Conservation (phyloP, 1,140 invertebrate species). For the Atta colombica region DNA sequence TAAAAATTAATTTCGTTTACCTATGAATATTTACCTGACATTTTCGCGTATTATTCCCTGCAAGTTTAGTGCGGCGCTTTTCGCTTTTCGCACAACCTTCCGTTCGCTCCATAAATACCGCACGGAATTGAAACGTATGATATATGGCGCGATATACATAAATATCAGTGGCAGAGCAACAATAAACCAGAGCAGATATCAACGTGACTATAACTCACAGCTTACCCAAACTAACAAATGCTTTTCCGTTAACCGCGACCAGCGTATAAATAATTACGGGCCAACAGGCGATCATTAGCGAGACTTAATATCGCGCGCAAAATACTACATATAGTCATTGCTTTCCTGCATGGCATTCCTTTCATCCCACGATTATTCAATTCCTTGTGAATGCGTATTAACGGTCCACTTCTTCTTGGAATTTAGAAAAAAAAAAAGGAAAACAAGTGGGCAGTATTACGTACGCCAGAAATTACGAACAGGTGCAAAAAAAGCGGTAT, state of each 20-base stretch:
- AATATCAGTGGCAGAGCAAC: constrained; percentile 69
- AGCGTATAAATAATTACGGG: constrained; percentile 71
- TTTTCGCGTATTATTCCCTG: constrained; percentile 17
- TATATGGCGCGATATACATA: constrained; percentile 71
- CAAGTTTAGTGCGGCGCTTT: constrained; percentile 13
- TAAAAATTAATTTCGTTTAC: constrained; percentile 57
- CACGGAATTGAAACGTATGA: constrained; percentile 69
- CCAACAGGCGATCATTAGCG: constrained; percentile 67
- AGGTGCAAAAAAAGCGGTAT: constrained; percentile 15
- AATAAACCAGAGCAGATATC: constrained; percentile 68
- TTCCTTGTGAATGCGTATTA: constrained; percentile 23
- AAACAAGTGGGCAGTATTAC: neutral
- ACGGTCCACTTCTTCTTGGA: constrained; percentile 15
- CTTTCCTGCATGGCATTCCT: constrained; percentile 33
- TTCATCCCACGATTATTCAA: constrained; percentile 59
- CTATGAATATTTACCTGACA: constrained; percentile 44
- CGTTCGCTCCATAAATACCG: constrained; percentile 66
- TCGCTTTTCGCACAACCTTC: constrained; percentile 9
- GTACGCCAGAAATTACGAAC: neutral
- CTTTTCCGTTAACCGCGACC: constrained; percentile 65
- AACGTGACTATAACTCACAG: constrained; percentile 70
- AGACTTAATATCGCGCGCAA: constrained; percentile 69
- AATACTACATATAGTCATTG: constrained; percentile 54
- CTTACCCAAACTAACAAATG: constrained; percentile 49
- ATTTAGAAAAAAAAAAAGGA: constrained; percentile 4